Base-by-base conservation (phyloP, 1,140 invertebrate genomes). In the Polypedilum pembai region DNA sequence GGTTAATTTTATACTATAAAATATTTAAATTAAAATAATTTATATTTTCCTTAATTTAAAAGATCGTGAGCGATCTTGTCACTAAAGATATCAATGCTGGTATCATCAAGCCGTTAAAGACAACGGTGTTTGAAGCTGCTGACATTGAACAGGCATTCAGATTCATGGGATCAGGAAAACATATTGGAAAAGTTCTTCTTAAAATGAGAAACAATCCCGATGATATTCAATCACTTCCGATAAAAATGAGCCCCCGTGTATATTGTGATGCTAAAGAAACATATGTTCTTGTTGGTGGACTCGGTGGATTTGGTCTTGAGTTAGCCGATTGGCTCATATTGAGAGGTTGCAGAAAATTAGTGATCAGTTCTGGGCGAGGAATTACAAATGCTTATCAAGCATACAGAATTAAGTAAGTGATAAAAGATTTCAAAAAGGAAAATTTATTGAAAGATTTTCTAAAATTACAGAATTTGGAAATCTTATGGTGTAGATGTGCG, bases 261-360 rank as follows among this genome's bases (percentile, higher is more conserved):
- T 75, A 73, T 20, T 77, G 76, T 74, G 18, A 75, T 63, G 69
- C 74, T 10, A 69, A 74, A 20, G 12, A 73, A 33, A 65, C 76
- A 40, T 87, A 86, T 75, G 79, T 88, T 8, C 79, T 88, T 45
- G 75, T 86, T 65, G 87, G 92, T 45, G 93, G 93, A 75, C 82
- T 94, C 0, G 92, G 93, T 73, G 92, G 92, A 20, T 91, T 94
- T 79, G 93, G 92, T 40, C 82, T 94, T 1, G 92, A 94, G 80
- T 79, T 94, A 65, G 86, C 86, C 1, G 86, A 92, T 75, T 94
- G 92, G 92, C 77, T 94, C 66, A 82, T 92, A 17, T 79, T 88
- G 15, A 83, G 91, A 73, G 91, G 91, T 3, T 90, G 88, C 1
- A 85, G 78, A 74, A 87, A 88, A 74, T 73, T 94, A 1, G 83